Evolutionary conservation across 92 coral and sea anemone species (phyloP).

Genomic region (Siderastrea siderea): DNA sequence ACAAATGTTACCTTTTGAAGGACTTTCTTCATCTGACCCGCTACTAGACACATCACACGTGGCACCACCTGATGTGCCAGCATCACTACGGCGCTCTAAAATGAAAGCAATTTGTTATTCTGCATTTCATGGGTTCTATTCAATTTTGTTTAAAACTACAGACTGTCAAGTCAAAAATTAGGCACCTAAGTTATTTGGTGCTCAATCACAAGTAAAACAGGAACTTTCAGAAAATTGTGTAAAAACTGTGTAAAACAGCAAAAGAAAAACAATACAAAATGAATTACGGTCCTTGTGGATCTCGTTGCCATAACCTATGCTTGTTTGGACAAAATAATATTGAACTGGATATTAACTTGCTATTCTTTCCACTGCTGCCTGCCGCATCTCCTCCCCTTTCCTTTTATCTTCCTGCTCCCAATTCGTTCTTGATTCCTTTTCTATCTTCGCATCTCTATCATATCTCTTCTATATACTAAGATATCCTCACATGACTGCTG

Average conservation of each 20-base stretch:
- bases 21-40: conserved; percentile 60
- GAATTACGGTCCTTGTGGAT: conserved; percentile 47
- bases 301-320: conserved; percentile 42
- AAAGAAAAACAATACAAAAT: conserved; percentile 58
- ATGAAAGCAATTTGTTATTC: conserved; percentile 58
- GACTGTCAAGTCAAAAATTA: conserved; percentile 49
- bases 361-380: conserved; percentile 75
- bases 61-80: conserved; percentile 67
- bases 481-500: conserved; percentile 69
- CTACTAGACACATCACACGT: conserved; percentile 55
- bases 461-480: conserved; percentile 59
- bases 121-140: conserved; percentile 54
- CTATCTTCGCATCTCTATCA: conserved; percentile 57
- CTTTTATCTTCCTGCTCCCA: conserved; percentile 54
- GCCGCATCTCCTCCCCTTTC: conserved; percentile 71
- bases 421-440: conserved; percentile 56
- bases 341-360: conserved; percentile 55
- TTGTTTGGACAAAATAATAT: conserved; percentile 49
- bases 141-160: conserved; percentile 41
- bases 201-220: conserved; percentile 64
- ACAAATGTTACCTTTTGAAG: conserved; percentile 67
- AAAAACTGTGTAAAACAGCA: conserved; percentile 40
- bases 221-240: conserved; percentile 50
- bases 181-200: conserved; percentile 57
- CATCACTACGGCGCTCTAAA: conserved; percentile 67